Base-by-base conservation (phyloP, 2,797 vertebrate genomes). In the Urophycis tenuis region DNA sequence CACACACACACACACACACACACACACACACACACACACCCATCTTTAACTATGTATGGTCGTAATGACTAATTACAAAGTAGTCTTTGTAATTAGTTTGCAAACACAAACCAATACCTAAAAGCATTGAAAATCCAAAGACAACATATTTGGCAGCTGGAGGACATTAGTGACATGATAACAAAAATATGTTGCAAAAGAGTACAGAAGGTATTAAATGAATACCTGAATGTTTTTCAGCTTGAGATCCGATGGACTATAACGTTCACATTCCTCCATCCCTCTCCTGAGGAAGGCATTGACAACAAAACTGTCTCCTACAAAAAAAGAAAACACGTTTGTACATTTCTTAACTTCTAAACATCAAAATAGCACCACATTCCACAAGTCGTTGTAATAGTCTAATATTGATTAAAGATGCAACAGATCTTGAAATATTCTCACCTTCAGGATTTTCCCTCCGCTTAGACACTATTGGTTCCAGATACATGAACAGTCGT, bases 361-460 rank as follows among this genome's bases (percentile, higher is more conserved):
- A 70, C 31, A 53, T 10, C 0, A n/a, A 8, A 12, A 9, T 67
- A 1, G 1, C 32, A 45, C 69, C 22, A 15, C 9, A 25, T 39
- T 30, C 49, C 45, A 60, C n/a, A n/a, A 67, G 60, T 67, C 60
- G 60, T 67, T 29, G 25, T 19, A 67, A 67, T 3, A 29, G 60
- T n/a, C 10, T 64, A 77, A 35, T 35, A 22, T 72, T 72, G 31
- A 33, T n/a, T 19, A 32, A 8, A 32, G 33, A 22, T 74, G 72
- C n/a, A 71, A 19, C 6, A 36, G 34, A 76, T 53, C 1, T 0
- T 8, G 22, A 32, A 60, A 72, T 8, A 8, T 81, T 41, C 94
- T 94, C 88, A 96, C 95, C 95, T 92, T 95, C 94, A 6, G 95
- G 95, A 80, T 92, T 95, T 85, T 95, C 94, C 87, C 95, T 93